Evolutionary conservation across 2,888 invertebrate species (phyloP), one percentile per base, ranked within the genome.

Genomic region (Andrena hattorfiana): DNA sequence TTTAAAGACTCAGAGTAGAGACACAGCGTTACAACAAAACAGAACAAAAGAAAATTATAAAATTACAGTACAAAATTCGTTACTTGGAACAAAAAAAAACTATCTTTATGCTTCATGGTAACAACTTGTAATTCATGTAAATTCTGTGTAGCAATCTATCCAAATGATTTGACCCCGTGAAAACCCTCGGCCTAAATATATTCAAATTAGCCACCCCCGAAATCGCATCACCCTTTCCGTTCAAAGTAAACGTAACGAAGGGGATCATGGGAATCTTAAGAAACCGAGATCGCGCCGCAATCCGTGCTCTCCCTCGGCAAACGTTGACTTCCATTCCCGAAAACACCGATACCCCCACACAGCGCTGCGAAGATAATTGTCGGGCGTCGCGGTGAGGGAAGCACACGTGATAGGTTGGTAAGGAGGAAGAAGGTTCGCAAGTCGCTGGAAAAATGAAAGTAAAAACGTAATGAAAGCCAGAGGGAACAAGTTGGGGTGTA

Each of bases 401-500:
- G 35, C 35, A 20, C 32, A 26, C 8, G 26, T n/a, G 49, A 48
- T 26, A 28, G 48, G 13, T 49, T n/a, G 49, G 35, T 48, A 35
- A n/a, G 20, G 60, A 20, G 28, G 60, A 30, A 28, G 60, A 62
- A 26, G 62, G 42, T 67, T 78, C 51, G 13, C 60, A 62, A 68
- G 32, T 64, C 32, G 63, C 20, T 35, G 64, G 59, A 54, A 71
- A 66, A 80, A 4, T 26, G 42, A n/a, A 26, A 42, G 72, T 20
- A 72, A 66, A 66, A 81, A 48, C 59, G 51, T 81, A 80, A 81
- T 72, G 81, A 72, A 80, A 66, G 49, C 20, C 42, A 32, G 51
- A 10, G 59, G 13, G 32, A 62, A 71, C 20, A 54, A 54, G 82
- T n/a, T 10, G 35, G 32, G 54, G 26, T 67, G 66, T 71, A 71